Evolutionary conservation across 2,888 invertebrate genomes (phyloP).

Genomic region (Nephrotoma flavescens): DNA sequence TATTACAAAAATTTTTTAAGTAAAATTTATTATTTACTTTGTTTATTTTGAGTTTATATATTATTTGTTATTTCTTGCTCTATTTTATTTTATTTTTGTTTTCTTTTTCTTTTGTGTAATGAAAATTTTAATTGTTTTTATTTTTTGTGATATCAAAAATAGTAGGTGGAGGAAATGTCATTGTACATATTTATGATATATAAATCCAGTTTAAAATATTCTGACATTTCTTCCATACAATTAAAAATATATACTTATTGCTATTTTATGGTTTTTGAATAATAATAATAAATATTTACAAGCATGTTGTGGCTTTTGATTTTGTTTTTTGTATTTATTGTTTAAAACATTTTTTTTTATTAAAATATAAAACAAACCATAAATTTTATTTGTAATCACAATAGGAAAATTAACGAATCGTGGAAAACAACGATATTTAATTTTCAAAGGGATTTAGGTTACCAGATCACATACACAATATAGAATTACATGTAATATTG

Average conservation of each 20-base stretch:
- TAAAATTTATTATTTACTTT: neutral
- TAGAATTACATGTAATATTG: neutral
- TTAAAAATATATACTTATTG: neutral
- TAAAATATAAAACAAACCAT: constrained; percentile 8
- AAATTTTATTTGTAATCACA: constrained; percentile 1
- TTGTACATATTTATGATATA: neutral
- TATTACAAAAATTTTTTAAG: neutral
- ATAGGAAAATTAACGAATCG: constrained; percentile 1
- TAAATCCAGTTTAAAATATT: neutral
- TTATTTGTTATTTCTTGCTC: neutral
- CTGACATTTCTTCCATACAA: neutral
- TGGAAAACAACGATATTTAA: neutral
- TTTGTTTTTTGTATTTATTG: neutral
- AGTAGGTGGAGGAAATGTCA: neutral
- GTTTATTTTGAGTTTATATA: neutral
- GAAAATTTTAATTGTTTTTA: neutral
- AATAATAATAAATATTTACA: neutral
- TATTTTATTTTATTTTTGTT: neutral
- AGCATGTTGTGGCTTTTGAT: neutral
- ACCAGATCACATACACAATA: neutral
- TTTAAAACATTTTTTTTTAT: constrained; percentile 3
- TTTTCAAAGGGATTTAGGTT: neutral
- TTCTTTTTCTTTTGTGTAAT: neutral
- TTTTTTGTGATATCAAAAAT: neutral
- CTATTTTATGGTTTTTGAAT: neutral